phyloP scores from a whole-genome alignment of 64 coral and sea anemone genomes.

The Anthopleura sola region DNA sequence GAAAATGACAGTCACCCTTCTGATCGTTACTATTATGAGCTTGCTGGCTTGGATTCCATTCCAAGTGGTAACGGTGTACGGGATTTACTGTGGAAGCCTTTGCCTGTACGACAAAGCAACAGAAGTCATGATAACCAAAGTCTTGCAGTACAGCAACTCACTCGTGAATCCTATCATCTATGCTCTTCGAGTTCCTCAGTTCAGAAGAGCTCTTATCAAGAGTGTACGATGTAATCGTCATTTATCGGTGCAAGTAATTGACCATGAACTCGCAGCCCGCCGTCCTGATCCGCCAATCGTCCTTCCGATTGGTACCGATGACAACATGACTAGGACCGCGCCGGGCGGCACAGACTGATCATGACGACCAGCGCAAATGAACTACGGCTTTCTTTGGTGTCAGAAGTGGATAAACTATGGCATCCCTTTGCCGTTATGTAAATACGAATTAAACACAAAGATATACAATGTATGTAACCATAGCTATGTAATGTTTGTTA shows the following conservation, averaged over 20 bases:
- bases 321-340: background rate
- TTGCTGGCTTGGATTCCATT: background rate
- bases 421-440: background rate
- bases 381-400: background rate
- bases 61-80: background rate
- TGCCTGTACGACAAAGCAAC: background rate
- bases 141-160: conserved; percentile 2
- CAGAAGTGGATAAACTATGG: background rate
- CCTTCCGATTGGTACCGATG: background rate
- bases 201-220: background rate
- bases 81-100: background rate
- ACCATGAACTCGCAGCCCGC: background rate
- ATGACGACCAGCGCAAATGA: no score
- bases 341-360: no score
- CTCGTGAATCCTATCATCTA: background rate
- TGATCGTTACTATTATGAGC: background rate
- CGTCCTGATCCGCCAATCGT: background rate
- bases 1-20: background rate
- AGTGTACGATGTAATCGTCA: background rate
- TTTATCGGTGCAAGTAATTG: background rate
- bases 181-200: background rate
- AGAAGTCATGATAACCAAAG: background rate
- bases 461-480: no score
- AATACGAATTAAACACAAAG: no score
- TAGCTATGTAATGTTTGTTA: background rate